Evolutionary conservation across 2,888 invertebrate species (phyloP).

Genomic region (Melinaea menophilus): DNA sequence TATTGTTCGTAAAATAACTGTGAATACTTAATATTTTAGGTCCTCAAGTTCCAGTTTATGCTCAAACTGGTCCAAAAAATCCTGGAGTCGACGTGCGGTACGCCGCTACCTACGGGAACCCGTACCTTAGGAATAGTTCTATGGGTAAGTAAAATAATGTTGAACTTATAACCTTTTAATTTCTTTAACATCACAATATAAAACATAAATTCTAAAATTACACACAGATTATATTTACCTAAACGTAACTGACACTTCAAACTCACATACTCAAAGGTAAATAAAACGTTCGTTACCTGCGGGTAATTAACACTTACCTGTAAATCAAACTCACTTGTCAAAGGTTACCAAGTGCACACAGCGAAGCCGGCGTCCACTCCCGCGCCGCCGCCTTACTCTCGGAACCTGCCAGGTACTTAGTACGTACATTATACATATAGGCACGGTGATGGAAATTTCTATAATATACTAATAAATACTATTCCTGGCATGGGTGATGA

Average conservation of each 20-base stretch:
- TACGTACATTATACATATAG: constrained; percentile 30
- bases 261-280: too few relatives aligned
- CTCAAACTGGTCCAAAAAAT: constrained; percentile 56
- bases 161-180: neutral
- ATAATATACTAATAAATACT: neutral
- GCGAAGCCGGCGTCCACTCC: constrained; percentile 87
- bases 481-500: neutral
- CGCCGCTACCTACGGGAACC: constrained; percentile 81
- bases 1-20: neutral
- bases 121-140: constrained; percentile 88
- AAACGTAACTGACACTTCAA: too few relatives aligned
- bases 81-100: constrained; percentile 84
- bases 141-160: constrained; percentile 50
- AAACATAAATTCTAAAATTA: neutral
- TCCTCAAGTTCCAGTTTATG: constrained; percentile 56
- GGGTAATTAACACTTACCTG: neutral
- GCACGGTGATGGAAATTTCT: constrained; percentile 18
- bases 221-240: too few relatives aligned
- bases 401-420: constrained; percentile 64
- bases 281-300: too few relatives aligned
- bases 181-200: neutral
- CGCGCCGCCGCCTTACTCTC: constrained; percentile 86
- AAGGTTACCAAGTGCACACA: constrained; percentile 78
- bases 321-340: neutral
- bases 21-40: constrained; percentile 12